Base-by-base conservation (phyloP, 37 sponge, comb jelly and placozoan genomes). In the Ianthella basta region DNA sequence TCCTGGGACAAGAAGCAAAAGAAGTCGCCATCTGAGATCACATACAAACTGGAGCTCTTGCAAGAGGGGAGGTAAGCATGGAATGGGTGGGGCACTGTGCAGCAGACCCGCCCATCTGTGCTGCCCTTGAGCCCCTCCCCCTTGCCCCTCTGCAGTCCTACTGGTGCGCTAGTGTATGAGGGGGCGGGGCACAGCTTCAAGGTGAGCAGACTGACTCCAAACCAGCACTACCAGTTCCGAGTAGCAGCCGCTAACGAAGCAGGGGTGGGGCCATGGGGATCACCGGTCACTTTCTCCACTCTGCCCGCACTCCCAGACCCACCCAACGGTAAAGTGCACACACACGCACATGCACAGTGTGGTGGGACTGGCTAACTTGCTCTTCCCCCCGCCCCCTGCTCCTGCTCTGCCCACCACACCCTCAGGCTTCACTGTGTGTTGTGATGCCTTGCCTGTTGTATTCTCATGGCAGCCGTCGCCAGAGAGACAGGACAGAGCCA, bases 221-320 rank as follows among this genome's bases (percentile, higher is more conserved):
- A 82, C 59, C 85, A 85, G 54, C 29, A 32, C 4, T 91, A 94
- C 68, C 29, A 55, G 6, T 57, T 94, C 34, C 63, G 87, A n/a
- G 68, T 94, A 16, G 89, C 90, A 27, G 84, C 89, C 30, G 18
- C 56, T 25, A 86, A 79, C 60, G 88, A 88, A 37, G 78, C 88
- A 56, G 95, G 92, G 12, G 81, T 83, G 40, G 88, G 95, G 18
- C 84, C 35, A 13, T 94, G 95, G 95, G 74, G 89, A 53, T 66
- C 69, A 16, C 41, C 15, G 18, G 40, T 56, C 39, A 80, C 67
- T 50, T 94, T 85, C 67, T 29, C 40, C 32, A 94, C 95, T 32
- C 59, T 89, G 56, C 86, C 84, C 16, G 16, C 56, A 1, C 81
- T 81, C 15, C 95, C 95, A 13, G 56, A 20, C 24, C 30, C 92